Conservation (phyloP, 1,140 invertebrate genomes). For the Aphaenogaster ashmeadi region DNA sequence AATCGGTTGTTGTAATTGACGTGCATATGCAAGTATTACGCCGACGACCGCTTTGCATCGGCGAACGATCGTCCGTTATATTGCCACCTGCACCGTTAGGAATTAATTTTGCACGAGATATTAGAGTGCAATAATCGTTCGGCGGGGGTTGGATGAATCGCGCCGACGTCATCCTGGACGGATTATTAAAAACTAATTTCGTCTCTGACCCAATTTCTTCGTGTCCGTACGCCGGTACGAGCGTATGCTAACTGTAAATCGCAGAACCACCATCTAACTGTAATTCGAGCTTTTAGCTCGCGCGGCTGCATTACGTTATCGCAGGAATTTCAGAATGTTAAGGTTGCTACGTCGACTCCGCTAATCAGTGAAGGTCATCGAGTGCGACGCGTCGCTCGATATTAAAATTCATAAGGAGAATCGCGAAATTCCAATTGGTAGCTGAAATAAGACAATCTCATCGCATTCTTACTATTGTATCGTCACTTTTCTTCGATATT, state of each 20-base stretch:
- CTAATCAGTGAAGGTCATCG: constrained; percentile 16
- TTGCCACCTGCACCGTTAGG: constrained; percentile 45
- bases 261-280: constrained; percentile 82
- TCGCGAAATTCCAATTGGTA: not conserved
- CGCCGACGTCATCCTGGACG: not conserved
- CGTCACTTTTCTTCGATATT: not conserved
- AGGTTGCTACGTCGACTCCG: not conserved
- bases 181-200: constrained; percentile 58
- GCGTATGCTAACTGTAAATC: constrained; percentile 77
- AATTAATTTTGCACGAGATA: constrained; percentile 39
- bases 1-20: constrained; percentile 29
- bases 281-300: constrained; percentile 78
- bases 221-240: not conserved
- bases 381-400: not conserved
- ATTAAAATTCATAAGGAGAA: not conserved
- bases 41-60: not conserved
- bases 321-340: constrained; percentile 51
- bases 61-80: constrained; percentile 30
- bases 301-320: constrained; percentile 51
- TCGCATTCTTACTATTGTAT: not conserved
- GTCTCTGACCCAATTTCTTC: constrained; percentile 60
- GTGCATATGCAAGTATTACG: not conserved
- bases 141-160: not conserved
- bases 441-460: not conserved
- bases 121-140: constrained; percentile 36